These are phyloP conservation scores for Allolobophora icterica DNA, from an alignment of 2,888 invertebrate species.

Conservation along the genomic window DNA sequence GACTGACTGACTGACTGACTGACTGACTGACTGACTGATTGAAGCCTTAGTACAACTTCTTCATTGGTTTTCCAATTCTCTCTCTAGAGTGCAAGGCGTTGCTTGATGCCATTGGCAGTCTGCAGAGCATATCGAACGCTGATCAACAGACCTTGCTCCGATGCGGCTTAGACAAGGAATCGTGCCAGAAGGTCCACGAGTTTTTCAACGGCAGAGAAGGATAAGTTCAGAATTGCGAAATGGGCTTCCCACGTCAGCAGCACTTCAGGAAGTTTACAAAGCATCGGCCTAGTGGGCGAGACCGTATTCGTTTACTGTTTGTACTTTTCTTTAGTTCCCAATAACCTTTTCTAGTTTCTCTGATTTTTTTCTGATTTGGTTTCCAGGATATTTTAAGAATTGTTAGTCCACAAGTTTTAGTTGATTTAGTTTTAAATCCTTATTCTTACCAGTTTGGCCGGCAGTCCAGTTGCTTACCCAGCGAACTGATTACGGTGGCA, in stretches of 20 bases:
- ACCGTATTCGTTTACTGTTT: neutral
- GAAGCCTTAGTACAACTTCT: neutral
- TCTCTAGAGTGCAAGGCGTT: neutral
- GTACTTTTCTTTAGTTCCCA: neutral
- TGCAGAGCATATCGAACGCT: neutral
- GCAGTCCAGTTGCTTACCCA: neutral
- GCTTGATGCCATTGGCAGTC: conserved; percentile 22
- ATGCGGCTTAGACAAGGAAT: conserved; percentile 4
- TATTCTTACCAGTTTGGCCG: neutral
- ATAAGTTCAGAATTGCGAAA: neutral
- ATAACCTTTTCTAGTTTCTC: neutral
- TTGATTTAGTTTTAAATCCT: neutral
- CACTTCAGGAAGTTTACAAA: neutral
- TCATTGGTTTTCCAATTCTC: neutral
- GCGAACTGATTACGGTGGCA: neutral
- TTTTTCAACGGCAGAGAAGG: neutral
- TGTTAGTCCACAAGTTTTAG: neutral
- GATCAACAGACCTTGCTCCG: neutral
- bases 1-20: too few relatives aligned
- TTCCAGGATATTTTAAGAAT: neutral
- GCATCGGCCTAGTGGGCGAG: too few relatives aligned
- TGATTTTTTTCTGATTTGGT: neutral
- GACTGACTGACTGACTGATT: neutral
- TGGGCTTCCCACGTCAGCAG: neutral
- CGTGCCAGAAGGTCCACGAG: neutral